Evolutionary conservation across 2,797 vertebrate genomes (phyloP), one percentile per base, ranked within the genome.

Genomic region (Brotula barbata): DNA sequence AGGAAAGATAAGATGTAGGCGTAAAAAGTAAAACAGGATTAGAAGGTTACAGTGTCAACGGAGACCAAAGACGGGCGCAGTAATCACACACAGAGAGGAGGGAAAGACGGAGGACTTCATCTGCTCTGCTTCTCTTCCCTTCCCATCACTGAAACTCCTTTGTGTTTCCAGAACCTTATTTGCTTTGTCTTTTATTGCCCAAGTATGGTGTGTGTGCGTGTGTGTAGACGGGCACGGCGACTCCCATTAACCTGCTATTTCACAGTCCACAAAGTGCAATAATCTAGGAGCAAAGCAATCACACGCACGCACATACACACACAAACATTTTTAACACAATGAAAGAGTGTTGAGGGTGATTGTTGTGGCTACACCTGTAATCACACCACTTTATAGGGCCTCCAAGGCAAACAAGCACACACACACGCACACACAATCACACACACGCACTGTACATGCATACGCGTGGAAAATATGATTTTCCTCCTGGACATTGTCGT

Each of bases 211-310:
- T 28, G 6, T 28, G 28, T 7, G 22, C 10, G 10, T 64, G 20
- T 40, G 15, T 39, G 23, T 58, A 71, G 34, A 34, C 65, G 71
- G 46, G 62, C 37, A 61, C 60, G 61, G 56, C 2, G 2, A 39
- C 34, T 75, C 41, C 56, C 49, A 79, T 83, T 81, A 82, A 83
- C 71, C 71, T 81, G 49, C 65, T 66, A 73, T 85, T 82, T 86
- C 78, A 85, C 78, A 82, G 71, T 77, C 78, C 75, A 82, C 71
- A 83, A 85, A 78, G 73, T 77, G 67, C 62, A 79, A 73, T 81
- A 79, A 80, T 73, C 23, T 66, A 36, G 31, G 52, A 22, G 52
- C 34, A 52, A 20, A 40, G 45, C 22, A 40, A 16, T 48, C 39
- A 62, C 37, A 37, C 39, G 10, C 14, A n/a, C 43, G 25, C 58